Evolutionary conservation across 1,140 invertebrate species (phyloP).

Genomic region (Wasmannia auropunctata): DNA sequence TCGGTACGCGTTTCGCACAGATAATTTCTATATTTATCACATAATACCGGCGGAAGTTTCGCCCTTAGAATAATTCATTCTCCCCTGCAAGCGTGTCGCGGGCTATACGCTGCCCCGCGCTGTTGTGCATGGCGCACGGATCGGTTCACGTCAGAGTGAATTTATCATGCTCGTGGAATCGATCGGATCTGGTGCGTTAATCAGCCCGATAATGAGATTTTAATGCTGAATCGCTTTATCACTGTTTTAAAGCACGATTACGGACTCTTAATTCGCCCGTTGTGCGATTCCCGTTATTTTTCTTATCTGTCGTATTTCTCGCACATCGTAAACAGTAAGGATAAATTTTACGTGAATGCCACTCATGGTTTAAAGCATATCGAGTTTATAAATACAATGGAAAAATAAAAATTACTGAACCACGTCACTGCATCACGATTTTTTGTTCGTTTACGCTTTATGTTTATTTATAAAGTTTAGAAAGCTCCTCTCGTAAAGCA

Average conservation of each 20-base stretch:
- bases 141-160: background rate
- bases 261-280: background rate
- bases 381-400: background rate
- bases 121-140: background rate
- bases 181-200: background rate
- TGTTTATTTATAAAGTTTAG: slow-evolving; percentile 20
- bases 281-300: no score
- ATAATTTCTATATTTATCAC: slow-evolving; percentile 60
- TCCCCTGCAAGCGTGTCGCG: background rate
- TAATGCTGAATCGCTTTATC: no score
- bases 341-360: background rate
- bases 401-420: background rate
- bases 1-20: slow-evolving; percentile 16
- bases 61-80: slow-evolving; percentile 51
- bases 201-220: background rate
- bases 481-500: background rate
- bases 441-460: background rate
- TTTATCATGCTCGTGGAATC: background rate
- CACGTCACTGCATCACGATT: background rate
- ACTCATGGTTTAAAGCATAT: background rate
- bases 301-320: background rate
- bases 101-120: background rate
- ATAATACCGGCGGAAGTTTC: slow-evolving; percentile 33
- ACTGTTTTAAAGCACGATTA: background rate
- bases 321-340: background rate